These are phyloP conservation scores for Pegoplata infirma DNA, from an alignment of 2,888 invertebrate species.

Conservation along the genomic window DNA sequence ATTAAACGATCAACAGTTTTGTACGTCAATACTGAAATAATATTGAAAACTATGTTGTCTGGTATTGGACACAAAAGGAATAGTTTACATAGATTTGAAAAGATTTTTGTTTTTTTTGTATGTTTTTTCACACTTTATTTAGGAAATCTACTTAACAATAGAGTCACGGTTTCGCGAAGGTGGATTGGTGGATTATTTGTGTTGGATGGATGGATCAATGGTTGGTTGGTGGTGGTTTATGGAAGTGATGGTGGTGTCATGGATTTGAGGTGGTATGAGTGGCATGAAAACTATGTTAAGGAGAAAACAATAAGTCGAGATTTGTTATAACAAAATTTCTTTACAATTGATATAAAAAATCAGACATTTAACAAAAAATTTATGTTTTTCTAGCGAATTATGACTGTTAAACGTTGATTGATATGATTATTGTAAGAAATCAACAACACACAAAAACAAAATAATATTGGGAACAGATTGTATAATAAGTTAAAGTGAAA, in stretches of 20 bases:
- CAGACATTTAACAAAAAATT: conserved; percentile 23
- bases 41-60: conserved; percentile 64
- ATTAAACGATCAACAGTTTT: conserved; percentile 75
- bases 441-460: conserved; percentile 6
- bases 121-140: conserved; percentile 45
- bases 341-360: background rate
- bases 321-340: conserved; percentile 2
- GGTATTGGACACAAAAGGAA: background rate
- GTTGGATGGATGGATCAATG: too few species aligned
- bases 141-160: conserved; percentile 67
- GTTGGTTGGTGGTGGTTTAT: too few species aligned
- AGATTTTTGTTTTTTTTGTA: background rate
- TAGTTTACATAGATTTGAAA: too few species aligned
- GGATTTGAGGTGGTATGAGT: background rate
- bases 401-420: conserved; percentile 75
- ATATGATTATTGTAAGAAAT: conserved; percentile 65
- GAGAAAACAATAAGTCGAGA: conserved; percentile 56
- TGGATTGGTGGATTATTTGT: conserved; percentile 6
- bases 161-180: conserved; percentile 70
- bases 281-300: background rate
- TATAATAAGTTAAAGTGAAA: background rate
- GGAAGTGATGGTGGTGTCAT: conserved; percentile 13
- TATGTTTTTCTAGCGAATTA: conserved; percentile 73
- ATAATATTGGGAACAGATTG: background rate
- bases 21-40: conserved; percentile 68